phyloP scores from a whole-genome alignment of 2,888 invertebrate genomes.

The Pegoplata infirma region DNA sequence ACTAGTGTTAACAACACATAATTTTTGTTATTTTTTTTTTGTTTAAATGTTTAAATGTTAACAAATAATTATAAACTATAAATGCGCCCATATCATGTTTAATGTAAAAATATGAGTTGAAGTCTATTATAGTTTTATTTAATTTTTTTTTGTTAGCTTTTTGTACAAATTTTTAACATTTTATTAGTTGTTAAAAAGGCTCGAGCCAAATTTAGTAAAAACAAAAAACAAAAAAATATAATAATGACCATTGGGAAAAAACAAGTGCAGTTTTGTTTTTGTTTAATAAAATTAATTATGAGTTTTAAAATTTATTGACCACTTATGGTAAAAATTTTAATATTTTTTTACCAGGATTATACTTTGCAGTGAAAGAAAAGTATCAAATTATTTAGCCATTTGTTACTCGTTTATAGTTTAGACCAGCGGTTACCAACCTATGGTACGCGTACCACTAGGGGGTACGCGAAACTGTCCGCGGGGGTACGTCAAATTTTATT shows the following conservation, averaged over 20 bases:
- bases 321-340: background rate
- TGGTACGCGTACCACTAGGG: too few species aligned
- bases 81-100: slow-evolving; percentile 5
- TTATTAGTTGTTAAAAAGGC: slow-evolving; percentile 72
- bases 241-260: background rate
- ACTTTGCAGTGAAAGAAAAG: too few species aligned
- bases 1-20: slow-evolving; percentile 39
- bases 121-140: background rate
- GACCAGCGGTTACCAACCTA: too few species aligned
- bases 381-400: too few species aligned
- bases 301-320: background rate
- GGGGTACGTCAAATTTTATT: too few species aligned
- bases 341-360: too few species aligned
- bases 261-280: too few species aligned
- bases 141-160: background rate
- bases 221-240: background rate
- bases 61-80: background rate
- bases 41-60: slow-evolving; percentile 15
- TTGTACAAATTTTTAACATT: slow-evolving; percentile 72
- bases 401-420: too few species aligned
- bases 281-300: background rate
- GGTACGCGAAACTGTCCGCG: too few species aligned
- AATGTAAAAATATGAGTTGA: background rate
- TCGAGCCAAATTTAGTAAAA: slow-evolving; percentile 43
- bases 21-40: background rate